Conservation (phyloP, 2,888 invertebrate genomes). For the Sminthurides aquaticus region DNA sequence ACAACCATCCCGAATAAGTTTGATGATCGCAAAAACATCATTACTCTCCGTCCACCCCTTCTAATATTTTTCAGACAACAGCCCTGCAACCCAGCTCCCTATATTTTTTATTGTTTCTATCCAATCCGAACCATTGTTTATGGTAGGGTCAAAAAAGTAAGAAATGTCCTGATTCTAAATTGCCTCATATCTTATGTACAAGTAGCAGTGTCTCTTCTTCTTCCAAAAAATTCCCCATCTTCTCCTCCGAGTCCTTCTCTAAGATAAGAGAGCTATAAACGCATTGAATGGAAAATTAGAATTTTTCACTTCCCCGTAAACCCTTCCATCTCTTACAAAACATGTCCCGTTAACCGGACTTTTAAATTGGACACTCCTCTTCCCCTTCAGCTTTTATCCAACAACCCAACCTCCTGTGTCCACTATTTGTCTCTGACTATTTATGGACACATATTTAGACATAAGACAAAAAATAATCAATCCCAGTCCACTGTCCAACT, state of each 20-base stretch:
- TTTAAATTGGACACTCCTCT: too few species aligned
- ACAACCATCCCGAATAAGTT: neutral
- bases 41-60: neutral
- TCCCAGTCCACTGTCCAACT: too few species aligned
- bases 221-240: neutral
- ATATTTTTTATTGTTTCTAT: neutral
- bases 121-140: neutral
- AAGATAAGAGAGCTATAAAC: constrained; percentile 19
- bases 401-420: too few species aligned
- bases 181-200: neutral
- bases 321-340: neutral
- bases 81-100: too few species aligned
- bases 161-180: neutral
- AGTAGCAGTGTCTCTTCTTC: too few species aligned
- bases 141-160: neutral
- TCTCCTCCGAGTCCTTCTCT: neutral
- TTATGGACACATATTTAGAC: too few species aligned
- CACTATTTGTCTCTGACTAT: too few species aligned
- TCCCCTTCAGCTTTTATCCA: too few species aligned
- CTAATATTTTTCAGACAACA: constrained; percentile 3
- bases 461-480: too few species aligned
- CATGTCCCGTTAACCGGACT: too few species aligned
- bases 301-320: constrained; percentile 17
- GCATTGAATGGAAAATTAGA: constrained; percentile 32
- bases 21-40: neutral